Base-by-base conservation (phyloP, 2,797 vertebrate genomes). In the Anguilla pacifica region DNA sequence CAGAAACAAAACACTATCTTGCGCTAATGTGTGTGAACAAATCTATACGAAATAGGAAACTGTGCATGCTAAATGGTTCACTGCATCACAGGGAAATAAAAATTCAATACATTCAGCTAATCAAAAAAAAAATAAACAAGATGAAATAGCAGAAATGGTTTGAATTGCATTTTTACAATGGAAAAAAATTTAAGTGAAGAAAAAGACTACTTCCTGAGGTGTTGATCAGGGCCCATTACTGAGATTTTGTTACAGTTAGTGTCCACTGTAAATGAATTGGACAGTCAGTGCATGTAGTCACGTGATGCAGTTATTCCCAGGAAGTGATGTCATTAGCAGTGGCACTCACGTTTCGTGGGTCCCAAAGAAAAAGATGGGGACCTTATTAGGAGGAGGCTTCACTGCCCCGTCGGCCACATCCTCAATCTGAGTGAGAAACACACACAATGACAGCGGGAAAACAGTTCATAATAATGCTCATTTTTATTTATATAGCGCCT, bases 301-400 rank as follows among this genome's bases (percentile, higher is more conserved):
- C 6, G 28, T 35, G 35, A 77, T 22, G 43, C 31, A 22, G 74
- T 39, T 43, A 43, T 35, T 79, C 72, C 31, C 70, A 74, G 70
- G 1, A 25, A 55, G 28, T 83, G 82, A 57, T 55, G 49, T 57
- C 79, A 82, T 51, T 7, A 22, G 9, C 31, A 70, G 4, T 13
- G 82, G 61, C 88, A 97, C 98, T 97, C 96, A 99, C 98, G 98
- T 99, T 95, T 99, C 98, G 7, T 99, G 98, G 89, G 98, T 99
- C 81, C 98, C 98, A 88, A 98, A 99, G 95, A 99, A 99, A 95
- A 99, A 99, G 90, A 99, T 99, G n/a, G 98, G 98, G 87, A 99
- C 97, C 94, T 99, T 99, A 95, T 98, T 99, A 35, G 98, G 98
- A 1, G 98, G 98, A 49, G 98, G 98, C 93, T 99, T 99, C 93